Base-by-base conservation (phyloP, 1,140 invertebrate species). In the Chymomyza costata region DNA sequence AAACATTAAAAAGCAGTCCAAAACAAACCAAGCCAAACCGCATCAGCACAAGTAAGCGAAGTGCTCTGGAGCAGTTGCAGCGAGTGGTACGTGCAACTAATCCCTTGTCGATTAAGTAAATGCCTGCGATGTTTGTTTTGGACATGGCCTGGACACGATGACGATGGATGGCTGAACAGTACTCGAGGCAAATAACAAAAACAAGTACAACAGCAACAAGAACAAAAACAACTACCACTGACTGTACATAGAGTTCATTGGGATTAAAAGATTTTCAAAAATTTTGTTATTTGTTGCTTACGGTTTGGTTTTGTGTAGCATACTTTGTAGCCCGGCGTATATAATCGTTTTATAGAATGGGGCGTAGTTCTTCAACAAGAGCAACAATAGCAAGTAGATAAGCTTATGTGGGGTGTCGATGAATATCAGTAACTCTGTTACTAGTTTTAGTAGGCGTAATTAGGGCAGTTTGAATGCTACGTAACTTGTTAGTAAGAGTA, bases 41-140 rank as follows among this genome's bases (percentile, higher is more conserved):
- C 31, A n/a, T n/a, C n/a, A n/a, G n/a, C n/a, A n/a, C n/a, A n/a
- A n/a, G n/a, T n/a, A n/a, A n/a, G n/a, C n/a, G n/a, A n/a, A n/a
- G n/a, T n/a, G n/a, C n/a, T n/a, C n/a, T n/a, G n/a, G n/a, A n/a
- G n/a, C n/a, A n/a, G 5, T 19, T 28, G 21, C 39, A 3, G 6
- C 41, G 1, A 48, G 30, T 15, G 37, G n/a, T 10, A 15, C 45
- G 19, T 30, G 58, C 48, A 57, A 34, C 68, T 80, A 82, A 82
- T 82, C 78, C 78, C 78, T 63, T 82, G 78, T 82, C 78, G 78
- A 82, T 82, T 82, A 82, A 82, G 78, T 78, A 82, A 82, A 82
- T 78, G 78, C 78, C 65, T 73, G 74, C 68, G 69, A 78, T 67
- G 73, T 78, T 78, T 78, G 66, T 78, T 71, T 62, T 49, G 55